A percentile compares a stretch with the other conserved stretches of the same genome.
phyloP scores from a whole-genome alignment of 2,113 vertebrate species.

The Lepus europaeus region DNA sequence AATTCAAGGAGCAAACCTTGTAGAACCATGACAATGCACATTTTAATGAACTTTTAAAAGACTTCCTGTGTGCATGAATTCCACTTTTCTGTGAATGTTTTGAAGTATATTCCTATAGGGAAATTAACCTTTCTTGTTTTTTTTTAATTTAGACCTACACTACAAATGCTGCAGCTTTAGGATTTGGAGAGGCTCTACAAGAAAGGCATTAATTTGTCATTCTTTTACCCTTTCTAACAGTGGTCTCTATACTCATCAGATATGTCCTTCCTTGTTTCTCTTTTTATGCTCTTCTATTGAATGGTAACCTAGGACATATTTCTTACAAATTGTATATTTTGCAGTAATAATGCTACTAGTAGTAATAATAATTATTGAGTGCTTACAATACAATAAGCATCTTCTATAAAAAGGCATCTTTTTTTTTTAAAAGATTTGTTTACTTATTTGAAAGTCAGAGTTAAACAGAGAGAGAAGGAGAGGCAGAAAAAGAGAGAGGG shows the following conservation, averaged over 20 bases:
- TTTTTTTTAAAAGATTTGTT: too few relatives aligned
- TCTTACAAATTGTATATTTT: neutral
- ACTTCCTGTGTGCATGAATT: too few relatives aligned
- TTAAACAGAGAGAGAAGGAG: too few relatives aligned
- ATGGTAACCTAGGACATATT: neutral
- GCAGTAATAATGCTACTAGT: neutral
- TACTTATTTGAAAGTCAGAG: too few relatives aligned
- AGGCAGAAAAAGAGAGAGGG: too few relatives aligned
- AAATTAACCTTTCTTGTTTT: neutral
- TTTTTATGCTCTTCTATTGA: neutral
- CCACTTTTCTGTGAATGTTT: too few relatives aligned
- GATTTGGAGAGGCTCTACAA: neutral
- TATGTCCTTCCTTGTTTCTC: neutral
- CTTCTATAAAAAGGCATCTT: neutral
- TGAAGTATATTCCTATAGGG: neutral
- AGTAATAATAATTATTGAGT: constrained; percentile 5
- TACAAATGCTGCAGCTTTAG: neutral
- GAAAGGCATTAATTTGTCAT: neutral
- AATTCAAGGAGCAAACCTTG: too few relatives aligned
- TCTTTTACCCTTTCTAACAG: neutral
- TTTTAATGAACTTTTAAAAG: too few relatives aligned
- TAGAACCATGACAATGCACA: too few relatives aligned
- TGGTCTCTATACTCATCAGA: neutral
- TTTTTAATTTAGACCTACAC: neutral
- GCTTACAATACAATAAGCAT: neutral